Evolutionary conservation across 35 echinoderm and acorn worm genomes (phyloP).

Genomic region (Ophioderma brevispina): DNA sequence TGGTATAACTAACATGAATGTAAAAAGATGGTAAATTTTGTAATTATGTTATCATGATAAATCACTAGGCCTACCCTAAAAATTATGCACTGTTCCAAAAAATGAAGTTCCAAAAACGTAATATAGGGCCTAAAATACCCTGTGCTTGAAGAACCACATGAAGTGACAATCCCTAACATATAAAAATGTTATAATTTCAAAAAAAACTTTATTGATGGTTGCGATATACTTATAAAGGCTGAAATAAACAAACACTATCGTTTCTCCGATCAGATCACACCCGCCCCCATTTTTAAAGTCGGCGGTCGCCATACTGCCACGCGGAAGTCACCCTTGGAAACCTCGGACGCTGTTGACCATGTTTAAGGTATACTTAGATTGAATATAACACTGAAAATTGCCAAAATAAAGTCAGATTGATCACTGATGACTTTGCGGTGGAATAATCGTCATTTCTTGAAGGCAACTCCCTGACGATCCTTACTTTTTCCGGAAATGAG

Average conservation of each 20-base stretch:
- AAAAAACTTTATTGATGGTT: too few species aligned
- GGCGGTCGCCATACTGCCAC: conserved; percentile 10
- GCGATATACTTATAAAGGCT: not conserved
- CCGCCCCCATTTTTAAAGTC: conserved; percentile 8
- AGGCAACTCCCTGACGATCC: not conserved
- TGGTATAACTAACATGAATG: too few species aligned
- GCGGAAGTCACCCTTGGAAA: conserved; percentile 3
- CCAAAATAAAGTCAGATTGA: not conserved
- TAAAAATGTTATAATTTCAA: too few species aligned
- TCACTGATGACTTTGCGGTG: not conserved
- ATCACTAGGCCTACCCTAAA: too few species aligned
- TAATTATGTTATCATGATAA: too few species aligned
- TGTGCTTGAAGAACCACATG: too few species aligned
- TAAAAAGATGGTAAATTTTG: too few species aligned
- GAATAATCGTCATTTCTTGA: not conserved
- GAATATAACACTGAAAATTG: not conserved
- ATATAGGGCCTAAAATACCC: too few species aligned
- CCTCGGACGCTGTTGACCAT: not conserved
- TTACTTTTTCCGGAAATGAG: conserved; percentile 13
- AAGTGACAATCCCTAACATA: too few species aligned
- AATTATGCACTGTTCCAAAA: too few species aligned
- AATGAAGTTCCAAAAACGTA: too few species aligned
- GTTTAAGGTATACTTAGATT: not conserved
- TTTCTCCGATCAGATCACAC: not conserved
- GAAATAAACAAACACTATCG: not conserved